Conservation (phyloP, 1,140 invertebrate genomes). For the Euwallacea similis region DNA sequence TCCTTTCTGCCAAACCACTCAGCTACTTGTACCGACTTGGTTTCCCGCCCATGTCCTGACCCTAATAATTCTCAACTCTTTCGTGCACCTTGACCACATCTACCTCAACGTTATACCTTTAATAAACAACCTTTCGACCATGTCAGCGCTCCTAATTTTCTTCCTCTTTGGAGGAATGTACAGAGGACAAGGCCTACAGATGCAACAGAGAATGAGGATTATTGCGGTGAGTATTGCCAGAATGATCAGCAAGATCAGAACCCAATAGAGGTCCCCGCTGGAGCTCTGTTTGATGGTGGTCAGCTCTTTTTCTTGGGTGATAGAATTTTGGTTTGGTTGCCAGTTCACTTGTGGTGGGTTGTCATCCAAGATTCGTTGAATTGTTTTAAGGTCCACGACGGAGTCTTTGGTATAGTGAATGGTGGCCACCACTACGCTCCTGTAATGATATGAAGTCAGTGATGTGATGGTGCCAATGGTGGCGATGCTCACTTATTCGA, state of each 20-base stretch:
- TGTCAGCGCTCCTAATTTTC: slow-evolving; percentile 41
- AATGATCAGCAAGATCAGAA: slow-evolving; percentile 72
- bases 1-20: slow-evolving; percentile 66
- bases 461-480: background rate
- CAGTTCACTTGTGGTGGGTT: slow-evolving; percentile 30
- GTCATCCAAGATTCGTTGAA: slow-evolving; percentile 55
- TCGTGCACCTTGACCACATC: background rate
- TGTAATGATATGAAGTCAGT: slow-evolving; percentile 50
- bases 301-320: slow-evolving; percentile 35
- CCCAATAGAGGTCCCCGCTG: slow-evolving; percentile 63
- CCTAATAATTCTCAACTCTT: background rate
- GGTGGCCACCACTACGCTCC: slow-evolving; percentile 75
- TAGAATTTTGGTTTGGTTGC: slow-evolving; percentile 44
- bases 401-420: slow-evolving; percentile 68
- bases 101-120: slow-evolving; percentile 15
- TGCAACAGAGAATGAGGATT: slow-evolving; percentile 74
- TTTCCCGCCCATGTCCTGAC: slow-evolving; percentile 61
- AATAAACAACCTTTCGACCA: slow-evolving; percentile 41
- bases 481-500: no score
- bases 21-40: slow-evolving; percentile 70
- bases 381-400: slow-evolving; percentile 68
- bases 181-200: slow-evolving; percentile 78
- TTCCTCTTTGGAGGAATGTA: slow-evolving; percentile 70
- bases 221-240: slow-evolving; percentile 71
- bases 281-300: slow-evolving; percentile 40